Percentiles rank a stretch among this genome's conserved stretches.
Evolutionary conservation across 35 echinoderm and acorn worm genomes (phyloP).

Genomic region (Diadema setosum): DNA sequence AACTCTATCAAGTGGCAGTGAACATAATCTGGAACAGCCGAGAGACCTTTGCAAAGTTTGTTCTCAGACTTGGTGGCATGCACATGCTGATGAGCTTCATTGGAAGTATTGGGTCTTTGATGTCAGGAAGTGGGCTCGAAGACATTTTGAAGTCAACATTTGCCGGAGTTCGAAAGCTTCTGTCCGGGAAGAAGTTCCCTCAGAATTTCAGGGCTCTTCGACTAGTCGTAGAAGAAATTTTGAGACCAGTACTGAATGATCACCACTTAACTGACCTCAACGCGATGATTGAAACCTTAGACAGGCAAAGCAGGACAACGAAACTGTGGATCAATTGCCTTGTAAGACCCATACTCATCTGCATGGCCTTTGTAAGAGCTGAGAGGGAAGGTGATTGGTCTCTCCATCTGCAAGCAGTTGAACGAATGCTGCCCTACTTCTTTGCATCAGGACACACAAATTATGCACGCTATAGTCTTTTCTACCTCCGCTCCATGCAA

Average conservation of each 20-base stretch:
- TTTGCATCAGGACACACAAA: constrained; percentile 47
- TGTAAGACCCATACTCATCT: constrained; percentile 28
- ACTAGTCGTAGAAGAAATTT: neutral
- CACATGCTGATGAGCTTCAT: constrained; percentile 39
- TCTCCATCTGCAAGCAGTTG: constrained; percentile 26
- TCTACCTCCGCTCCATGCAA: constrained; percentile 13
- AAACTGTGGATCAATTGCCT: constrained; percentile 45
- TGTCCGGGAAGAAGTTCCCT: constrained; percentile 40
- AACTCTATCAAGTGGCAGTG: constrained; percentile 48
- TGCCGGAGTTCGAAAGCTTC: constrained; percentile 29
- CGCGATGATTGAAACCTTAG: neutral
- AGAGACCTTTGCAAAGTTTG: neutral
- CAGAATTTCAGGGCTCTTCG: constrained; percentile 20
- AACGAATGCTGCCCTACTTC: constrained; percentile 41
- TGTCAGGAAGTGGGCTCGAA: constrained; percentile 14
- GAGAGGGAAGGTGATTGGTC: constrained; percentile 52
- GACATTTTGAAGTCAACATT: constrained; percentile 39
- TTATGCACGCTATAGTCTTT: constrained; percentile 32
- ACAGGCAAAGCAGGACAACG: neutral
- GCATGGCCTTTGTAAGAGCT: constrained; percentile 10
- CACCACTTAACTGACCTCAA: neutral
- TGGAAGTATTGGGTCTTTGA: constrained; percentile 9
- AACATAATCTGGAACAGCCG: constrained; percentile 16
- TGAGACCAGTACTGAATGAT: neutral
- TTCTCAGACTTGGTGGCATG: constrained; percentile 25